Conservation (phyloP, 2,888 invertebrate genomes). For the Halictus quadricinctus region DNA sequence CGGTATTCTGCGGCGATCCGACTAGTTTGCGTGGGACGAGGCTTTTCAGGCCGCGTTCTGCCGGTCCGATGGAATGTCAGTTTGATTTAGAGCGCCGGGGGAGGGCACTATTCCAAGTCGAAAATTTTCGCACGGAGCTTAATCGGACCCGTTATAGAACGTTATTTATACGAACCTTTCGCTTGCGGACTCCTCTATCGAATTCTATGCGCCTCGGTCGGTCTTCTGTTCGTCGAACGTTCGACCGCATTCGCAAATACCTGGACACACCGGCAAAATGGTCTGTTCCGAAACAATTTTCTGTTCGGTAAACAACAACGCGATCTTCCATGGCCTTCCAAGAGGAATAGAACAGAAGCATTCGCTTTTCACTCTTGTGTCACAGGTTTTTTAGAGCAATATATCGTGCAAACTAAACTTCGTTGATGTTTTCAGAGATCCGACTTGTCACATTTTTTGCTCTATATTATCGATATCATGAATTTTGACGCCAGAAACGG, state of each 20-base stretch:
- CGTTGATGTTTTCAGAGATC: too few species aligned
- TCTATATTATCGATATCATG: too few species aligned
- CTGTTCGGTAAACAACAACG: neutral
- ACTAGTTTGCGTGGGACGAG: conserved; percentile 8
- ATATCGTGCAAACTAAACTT: too few species aligned
- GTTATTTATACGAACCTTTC: neutral
- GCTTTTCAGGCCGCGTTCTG: conserved; percentile 25
- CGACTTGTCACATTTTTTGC: too few species aligned
- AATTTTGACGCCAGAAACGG: too few species aligned
- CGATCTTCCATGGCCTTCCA: neutral
- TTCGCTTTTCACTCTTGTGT: neutral
- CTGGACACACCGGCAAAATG: neutral
- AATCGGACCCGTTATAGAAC: neutral
- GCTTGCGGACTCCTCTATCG: neutral
- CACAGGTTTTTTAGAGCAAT: too few species aligned
- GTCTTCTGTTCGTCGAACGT: neutral
- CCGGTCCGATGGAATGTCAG: conserved; percentile 2
- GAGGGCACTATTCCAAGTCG: conserved; percentile 1
- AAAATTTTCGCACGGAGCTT: conserved; percentile 9
- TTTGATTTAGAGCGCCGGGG: conserved; percentile 15
- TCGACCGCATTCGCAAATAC: neutral
- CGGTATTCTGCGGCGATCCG: conserved; percentile 8
- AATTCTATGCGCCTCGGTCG: neutral
- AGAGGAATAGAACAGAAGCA: neutral
- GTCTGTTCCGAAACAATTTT: neutral